A percentile compares a stretch with the other conserved stretches of the same genome.
Evolutionary conservation across 1,140 invertebrate species (phyloP).

Genomic region (Zaprionus vittiger): DNA sequence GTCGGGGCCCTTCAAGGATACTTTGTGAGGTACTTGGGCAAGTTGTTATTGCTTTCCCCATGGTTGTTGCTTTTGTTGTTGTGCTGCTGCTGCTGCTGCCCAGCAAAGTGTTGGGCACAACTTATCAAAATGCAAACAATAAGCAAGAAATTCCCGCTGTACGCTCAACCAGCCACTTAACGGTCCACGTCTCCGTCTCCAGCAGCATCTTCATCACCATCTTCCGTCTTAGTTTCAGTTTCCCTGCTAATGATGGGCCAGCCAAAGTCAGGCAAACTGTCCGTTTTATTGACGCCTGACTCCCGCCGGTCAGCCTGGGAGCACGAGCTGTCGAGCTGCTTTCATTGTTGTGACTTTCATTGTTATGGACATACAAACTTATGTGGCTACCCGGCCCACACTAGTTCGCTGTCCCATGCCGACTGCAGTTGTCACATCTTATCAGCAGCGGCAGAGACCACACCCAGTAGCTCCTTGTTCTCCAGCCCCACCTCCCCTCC

Average conservation of each 20-base stretch:
- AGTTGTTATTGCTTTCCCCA: constrained; percentile 7
- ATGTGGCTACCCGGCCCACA: neutral
- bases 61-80: neutral
- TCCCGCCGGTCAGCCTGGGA: constrained; percentile 27
- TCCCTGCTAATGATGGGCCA: constrained; percentile 29
- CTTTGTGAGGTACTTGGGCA: constrained; percentile 13
- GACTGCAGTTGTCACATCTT: constrained; percentile 55
- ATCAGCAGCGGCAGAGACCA: constrained; percentile 27
- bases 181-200: constrained; percentile 3
- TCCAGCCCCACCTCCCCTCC: neutral
- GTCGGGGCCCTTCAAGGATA: constrained; percentile 11
- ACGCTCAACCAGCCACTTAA: constrained; percentile 39
- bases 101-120: constrained; percentile 36
- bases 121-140: constrained; percentile 54
- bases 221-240: constrained; percentile 5
- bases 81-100: neutral
- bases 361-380: constrained; percentile 47
- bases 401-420: constrained; percentile 4
- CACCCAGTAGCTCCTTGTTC: neutral
- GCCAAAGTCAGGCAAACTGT: constrained; percentile 20
- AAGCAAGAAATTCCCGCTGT: constrained; percentile 24
- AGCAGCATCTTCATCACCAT: neutral
- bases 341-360: constrained; percentile 54
- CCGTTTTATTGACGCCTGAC: constrained; percentile 47
- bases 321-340: neutral